Conservation (phyloP, 2,888 invertebrate species). For the Oscheius sp. region DNA sequence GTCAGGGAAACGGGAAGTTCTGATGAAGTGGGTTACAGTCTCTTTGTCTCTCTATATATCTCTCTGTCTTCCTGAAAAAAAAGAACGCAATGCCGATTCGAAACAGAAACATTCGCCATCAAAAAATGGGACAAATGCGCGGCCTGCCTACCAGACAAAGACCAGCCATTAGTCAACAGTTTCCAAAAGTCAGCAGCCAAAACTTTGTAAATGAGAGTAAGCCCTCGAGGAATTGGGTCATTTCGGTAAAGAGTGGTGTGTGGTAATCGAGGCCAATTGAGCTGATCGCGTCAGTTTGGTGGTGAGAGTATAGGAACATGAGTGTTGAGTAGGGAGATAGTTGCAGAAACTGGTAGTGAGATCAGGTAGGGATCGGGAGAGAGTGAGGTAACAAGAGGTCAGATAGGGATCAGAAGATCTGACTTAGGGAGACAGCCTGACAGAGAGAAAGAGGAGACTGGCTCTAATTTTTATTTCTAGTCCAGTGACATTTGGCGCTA, state of each 20-base stretch:
- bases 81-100: not conserved
- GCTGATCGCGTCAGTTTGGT: slow-evolving; percentile 5
- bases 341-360: not conserved
- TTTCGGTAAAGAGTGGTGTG: not conserved
- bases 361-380: not conserved
- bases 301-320: no score
- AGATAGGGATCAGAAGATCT: not conserved
- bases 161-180: not conserved
- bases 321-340: not conserved
- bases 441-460: not conserved
- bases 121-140: not conserved
- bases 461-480: no score
- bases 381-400: not conserved
- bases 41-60: not conserved
- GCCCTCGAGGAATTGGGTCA: not conserved
- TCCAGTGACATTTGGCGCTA: no score
- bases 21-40: not conserved
- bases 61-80: not conserved
- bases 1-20: no score
- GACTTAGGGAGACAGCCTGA: not conserved
- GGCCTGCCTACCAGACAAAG: slow-evolving; percentile 9
- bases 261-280: slow-evolving; percentile 28
- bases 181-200: not conserved
- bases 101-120: not conserved
- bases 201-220: not conserved